Evolutionary conservation across 1,140 invertebrate genomes (phyloP).

Genomic region (Bombus sylvicola): DNA sequence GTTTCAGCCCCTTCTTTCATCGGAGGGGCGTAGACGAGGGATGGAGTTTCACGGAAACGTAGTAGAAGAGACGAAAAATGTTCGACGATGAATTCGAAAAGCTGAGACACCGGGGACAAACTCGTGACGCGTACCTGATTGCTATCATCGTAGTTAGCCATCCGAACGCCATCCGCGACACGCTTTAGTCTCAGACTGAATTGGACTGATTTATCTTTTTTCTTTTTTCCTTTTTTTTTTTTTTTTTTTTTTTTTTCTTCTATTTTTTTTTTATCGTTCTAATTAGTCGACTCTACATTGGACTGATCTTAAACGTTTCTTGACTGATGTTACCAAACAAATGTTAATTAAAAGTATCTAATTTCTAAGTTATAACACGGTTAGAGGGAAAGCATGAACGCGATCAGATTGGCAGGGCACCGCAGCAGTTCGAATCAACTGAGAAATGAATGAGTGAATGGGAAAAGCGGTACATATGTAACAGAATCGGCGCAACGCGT

Average conservation of each 20-base stretch:
- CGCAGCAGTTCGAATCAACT: slow-evolving; percentile 57
- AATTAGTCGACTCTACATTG: slow-evolving; percentile 80
- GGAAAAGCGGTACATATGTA: slow-evolving; percentile 27
- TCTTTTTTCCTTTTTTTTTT: slow-evolving; percentile 52
- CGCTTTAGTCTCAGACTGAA: slow-evolving; percentile 75
- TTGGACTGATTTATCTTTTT: slow-evolving; percentile 79
- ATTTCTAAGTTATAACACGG: slow-evolving; percentile 79
- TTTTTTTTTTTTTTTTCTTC: slow-evolving; percentile 40
- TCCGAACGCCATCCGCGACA: slow-evolving; percentile 55
- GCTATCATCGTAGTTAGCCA: slow-evolving; percentile 41
- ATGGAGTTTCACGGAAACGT: not conserved
- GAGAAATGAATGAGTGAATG: slow-evolving; percentile 26
- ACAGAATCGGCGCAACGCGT: slow-evolving; percentile 11
- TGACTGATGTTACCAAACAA: slow-evolving; percentile 84
- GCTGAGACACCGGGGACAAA: not conserved
- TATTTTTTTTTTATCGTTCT: slow-evolving; percentile 70
- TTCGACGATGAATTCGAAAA: not conserved
- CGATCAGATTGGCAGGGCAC: slow-evolving; percentile 71
- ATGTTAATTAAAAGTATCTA: slow-evolving; percentile 80
- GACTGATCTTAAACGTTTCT: slow-evolving; percentile 81
- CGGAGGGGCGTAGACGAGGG: not conserved
- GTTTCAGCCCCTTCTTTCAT: not conserved
- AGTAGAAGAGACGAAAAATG: not conserved
- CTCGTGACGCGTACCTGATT: slow-evolving; percentile 51
- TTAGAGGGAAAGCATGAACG: slow-evolving; percentile 54